phyloP scores from a whole-genome alignment of 1,140 invertebrate genomes.

The Myzus persicae region DNA sequence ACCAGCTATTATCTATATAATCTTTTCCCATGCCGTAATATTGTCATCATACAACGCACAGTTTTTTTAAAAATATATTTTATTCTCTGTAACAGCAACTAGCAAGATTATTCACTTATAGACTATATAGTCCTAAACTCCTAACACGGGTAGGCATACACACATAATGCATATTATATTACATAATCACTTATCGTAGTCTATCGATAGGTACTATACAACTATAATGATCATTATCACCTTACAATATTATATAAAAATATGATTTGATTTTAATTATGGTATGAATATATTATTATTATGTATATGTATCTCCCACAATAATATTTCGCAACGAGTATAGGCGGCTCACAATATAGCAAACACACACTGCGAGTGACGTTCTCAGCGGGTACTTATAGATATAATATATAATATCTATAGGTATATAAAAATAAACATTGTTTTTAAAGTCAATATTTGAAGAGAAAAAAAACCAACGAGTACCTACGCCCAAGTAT shows the following conservation, averaged over 20 bases:
- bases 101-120: neutral
- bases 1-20: neutral
- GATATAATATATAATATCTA: too few relatives aligned
- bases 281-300: neutral
- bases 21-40: neutral
- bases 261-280: slow-evolving; percentile 15
- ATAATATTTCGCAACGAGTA: neutral
- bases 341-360: neutral
- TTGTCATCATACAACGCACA: neutral
- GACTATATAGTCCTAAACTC: neutral
- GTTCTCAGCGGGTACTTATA: neutral
- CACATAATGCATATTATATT: neutral
- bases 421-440: neutral
- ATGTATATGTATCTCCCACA: neutral
- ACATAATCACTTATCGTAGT: neutral
- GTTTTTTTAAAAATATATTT: neutral
- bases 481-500: neutral
- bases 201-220: neutral
- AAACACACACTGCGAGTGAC: neutral
- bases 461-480: neutral
- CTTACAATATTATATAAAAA: neutral
- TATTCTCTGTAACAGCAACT: neutral
- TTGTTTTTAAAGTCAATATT: neutral
- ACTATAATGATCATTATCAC: neutral
- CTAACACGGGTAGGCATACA: neutral